Evolutionary conservation across 2,797 vertebrate species (phyloP), one percentile per base, ranked within the genome.

Genomic region (Myiotriccus ornatus): DNA sequence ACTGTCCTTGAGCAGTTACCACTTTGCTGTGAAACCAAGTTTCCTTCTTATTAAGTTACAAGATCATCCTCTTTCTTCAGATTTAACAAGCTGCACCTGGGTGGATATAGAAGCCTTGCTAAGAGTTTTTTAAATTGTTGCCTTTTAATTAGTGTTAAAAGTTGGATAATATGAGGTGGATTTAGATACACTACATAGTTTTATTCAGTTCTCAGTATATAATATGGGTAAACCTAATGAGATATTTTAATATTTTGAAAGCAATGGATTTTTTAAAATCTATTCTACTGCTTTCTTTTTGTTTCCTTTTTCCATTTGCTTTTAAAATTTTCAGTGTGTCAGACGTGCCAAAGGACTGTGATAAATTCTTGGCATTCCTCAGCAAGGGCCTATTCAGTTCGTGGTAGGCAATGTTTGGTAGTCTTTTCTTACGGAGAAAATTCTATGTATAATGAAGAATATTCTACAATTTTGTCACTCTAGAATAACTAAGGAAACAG

Each of bases 1-100:
- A 41, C 43, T 63, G 76, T 84, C 87, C 86, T 95, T 93, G 73
- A 56, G 65, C 47, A 86, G 47, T 82, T 87, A 92, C 67, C 24
- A 28, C 28, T 93, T 76, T 28, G 16, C 84, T 73, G 22, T 67
- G 43, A 81, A 81, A 90, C 12, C 19, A 35, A 76, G 35, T 67
- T 63, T 44, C 13, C 3, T 63, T 49, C 39, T 53, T 24, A 10
- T n/a, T 7, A 63, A 88, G 17, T 62, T 39, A 37, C 6, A 60
- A 84, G 12, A n/a, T 68, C 28, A 69, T 34, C 68, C 16, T 39
- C 49, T 79, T 83, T 86, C 60, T 71, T 56, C 32, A 73, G 16
- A 5, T 63, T 68, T 15, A 56, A 25, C 6, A 0, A 8, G 22
- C 39, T 74, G 39, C 35, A 52, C n/a, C 52, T 89, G 9, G 44